Evolutionary conservation across 2,113 vertebrate genomes (phyloP).

Genomic region (Megaptera novaeangliae): DNA sequence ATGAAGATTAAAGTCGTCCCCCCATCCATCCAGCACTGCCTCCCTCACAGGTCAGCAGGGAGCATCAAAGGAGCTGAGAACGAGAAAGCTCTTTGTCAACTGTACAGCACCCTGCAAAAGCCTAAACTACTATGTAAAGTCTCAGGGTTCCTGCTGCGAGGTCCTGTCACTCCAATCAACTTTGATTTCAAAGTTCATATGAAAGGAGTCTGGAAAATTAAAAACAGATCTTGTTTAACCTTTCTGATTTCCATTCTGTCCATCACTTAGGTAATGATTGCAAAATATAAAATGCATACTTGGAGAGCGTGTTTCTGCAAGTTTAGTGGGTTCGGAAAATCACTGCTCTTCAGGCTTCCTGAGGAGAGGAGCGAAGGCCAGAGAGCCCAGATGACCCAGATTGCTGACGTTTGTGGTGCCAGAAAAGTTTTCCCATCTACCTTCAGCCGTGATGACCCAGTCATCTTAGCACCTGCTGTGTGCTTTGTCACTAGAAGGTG

Average conservation of each 20-base stretch:
- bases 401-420: neutral
- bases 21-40: neutral
- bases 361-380: neutral
- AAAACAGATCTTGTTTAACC: neutral
- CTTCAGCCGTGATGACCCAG: neutral
- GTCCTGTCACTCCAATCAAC: neutral
- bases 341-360: neutral
- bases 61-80: neutral
- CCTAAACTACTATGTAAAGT: fast-evolving
- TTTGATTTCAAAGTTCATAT: neutral
- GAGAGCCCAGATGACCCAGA: no score
- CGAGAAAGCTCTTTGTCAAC: neutral
- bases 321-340: neutral
- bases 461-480: neutral
- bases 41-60: neutral
- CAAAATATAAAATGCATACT: neutral
- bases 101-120: fast-evolving
- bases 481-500: neutral
- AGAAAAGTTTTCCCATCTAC: neutral
- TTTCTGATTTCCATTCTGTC: neutral
- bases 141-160: neutral
- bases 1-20: no score
- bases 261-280: neutral
- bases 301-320: neutral
- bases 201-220: neutral